Conservation (phyloP, 2,888 invertebrate species). For the Pristionchus exspectatus region DNA sequence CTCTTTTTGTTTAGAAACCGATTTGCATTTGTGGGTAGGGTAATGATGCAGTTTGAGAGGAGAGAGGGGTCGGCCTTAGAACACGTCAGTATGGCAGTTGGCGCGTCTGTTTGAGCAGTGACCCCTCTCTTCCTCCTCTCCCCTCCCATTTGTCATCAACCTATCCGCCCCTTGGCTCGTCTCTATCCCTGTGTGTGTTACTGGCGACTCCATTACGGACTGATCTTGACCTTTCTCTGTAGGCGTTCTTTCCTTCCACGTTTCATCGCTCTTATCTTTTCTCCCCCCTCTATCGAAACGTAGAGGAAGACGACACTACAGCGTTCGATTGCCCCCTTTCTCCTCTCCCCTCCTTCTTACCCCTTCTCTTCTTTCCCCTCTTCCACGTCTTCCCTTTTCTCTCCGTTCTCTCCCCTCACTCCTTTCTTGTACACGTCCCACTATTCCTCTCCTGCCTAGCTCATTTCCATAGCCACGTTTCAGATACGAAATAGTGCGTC, state of each 20-base stretch:
- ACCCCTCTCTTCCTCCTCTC: slow-evolving; percentile 32
- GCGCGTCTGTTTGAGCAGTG: slow-evolving; percentile 38
- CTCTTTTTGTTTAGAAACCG: background rate
- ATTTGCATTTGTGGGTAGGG: background rate
- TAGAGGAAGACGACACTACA: background rate
- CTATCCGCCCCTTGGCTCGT: background rate
- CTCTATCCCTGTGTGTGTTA: background rate
- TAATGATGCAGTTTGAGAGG: slow-evolving; percentile 16
- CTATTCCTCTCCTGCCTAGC: background rate
- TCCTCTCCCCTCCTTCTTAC: background rate
- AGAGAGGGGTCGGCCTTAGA: background rate
- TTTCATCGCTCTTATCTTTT: background rate
- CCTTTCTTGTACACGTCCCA: slow-evolving; percentile 11
- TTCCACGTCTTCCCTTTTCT: background rate
- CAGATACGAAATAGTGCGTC: background rate
- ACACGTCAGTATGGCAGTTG: slow-evolving; percentile 43
- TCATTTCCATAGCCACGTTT: slow-evolving; percentile 32
- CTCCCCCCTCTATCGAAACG: background rate
- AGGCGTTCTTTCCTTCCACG: slow-evolving; percentile 33
- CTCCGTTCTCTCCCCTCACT: background rate
- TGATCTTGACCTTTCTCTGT: slow-evolving; percentile 6
- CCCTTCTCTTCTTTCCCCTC: background rate
- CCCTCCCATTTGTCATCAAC: background rate
- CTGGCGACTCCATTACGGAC: background rate
- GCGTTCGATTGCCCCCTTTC: background rate